phyloP scores from a whole-genome alignment of 2,888 invertebrate species.

The Hemicrepidius hirtus region DNA sequence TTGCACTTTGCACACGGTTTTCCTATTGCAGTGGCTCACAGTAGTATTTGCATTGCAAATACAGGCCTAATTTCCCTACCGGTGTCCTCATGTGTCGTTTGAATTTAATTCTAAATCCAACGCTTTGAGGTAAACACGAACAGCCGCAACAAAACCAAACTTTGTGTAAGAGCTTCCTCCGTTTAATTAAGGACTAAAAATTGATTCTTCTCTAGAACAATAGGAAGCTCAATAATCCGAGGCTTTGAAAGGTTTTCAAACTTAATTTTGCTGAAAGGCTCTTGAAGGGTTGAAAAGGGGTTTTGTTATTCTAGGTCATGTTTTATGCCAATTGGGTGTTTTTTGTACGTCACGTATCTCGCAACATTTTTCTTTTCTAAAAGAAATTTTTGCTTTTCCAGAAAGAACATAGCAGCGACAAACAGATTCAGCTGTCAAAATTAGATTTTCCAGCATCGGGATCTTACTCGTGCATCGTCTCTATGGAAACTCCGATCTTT shows the following conservation, averaged over 20 bases:
- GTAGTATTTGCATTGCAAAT: slow-evolving; percentile 47
- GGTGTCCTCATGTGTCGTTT: slow-evolving; percentile 34
- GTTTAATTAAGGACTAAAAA: slow-evolving; percentile 43
- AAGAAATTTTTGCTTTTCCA: slow-evolving; percentile 71
- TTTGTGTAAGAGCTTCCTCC: slow-evolving; percentile 25
- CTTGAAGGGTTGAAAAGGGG: slow-evolving; percentile 13
- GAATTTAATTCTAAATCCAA: slow-evolving; percentile 38
- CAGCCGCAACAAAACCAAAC: slow-evolving; percentile 28
- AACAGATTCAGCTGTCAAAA: slow-evolving; percentile 82
- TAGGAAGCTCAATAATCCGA: slow-evolving; percentile 12
- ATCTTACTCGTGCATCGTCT: slow-evolving; percentile 87
- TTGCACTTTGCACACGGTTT: slow-evolving; percentile 42
- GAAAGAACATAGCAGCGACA: slow-evolving; percentile 80
- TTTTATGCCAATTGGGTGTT: slow-evolving; percentile 21
- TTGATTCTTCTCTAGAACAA: slow-evolving; percentile 37
- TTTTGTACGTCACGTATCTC: slow-evolving; percentile 8
- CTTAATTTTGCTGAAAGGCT: slow-evolving; percentile 36
- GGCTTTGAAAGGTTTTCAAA: slow-evolving; percentile 39
- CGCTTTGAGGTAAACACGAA: neutral
- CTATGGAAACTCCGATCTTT: slow-evolving; percentile 87
- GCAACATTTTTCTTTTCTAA: slow-evolving; percentile 22
- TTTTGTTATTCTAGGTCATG: slow-evolving; percentile 14
- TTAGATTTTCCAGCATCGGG: slow-evolving; percentile 87
- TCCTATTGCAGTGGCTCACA: slow-evolving; percentile 28
- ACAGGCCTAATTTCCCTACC: slow-evolving; percentile 33